A percentile compares a stretch with the other conserved stretches of the same genome.
Conservation (phyloP, 2,797 vertebrate species). For the Eutrigla gurnardus region DNA sequence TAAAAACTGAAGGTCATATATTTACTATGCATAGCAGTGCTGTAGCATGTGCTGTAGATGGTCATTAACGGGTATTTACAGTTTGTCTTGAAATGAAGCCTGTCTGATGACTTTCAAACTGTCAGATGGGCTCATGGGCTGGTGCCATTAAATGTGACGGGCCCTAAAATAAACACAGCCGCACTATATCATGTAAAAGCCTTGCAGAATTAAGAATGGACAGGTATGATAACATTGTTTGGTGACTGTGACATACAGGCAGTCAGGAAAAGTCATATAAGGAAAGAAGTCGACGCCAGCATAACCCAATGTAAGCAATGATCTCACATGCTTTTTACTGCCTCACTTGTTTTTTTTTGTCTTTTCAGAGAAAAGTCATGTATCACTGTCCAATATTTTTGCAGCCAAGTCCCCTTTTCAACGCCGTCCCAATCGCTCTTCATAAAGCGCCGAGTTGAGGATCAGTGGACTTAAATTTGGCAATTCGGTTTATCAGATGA, state of each 20-base stretch:
- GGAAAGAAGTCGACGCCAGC: slow-evolving; percentile 41
- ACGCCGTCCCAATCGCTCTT: slow-evolving; percentile 22
- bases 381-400: slow-evolving; percentile 42
- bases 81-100: slow-evolving; percentile 64
- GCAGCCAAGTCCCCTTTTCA: slow-evolving; percentile 24
- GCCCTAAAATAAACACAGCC: slow-evolving; percentile 76
- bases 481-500: slow-evolving; percentile 60
- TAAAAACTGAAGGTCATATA: slow-evolving; percentile 56
- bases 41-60: slow-evolving; percentile 35
- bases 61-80: slow-evolving; percentile 69
- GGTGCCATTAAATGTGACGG: slow-evolving; percentile 66
- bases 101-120: slow-evolving; percentile 58
- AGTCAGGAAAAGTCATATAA: slow-evolving; percentile 55
- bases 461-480: slow-evolving; percentile 52
- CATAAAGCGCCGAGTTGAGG: slow-evolving; percentile 39
- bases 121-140: slow-evolving; percentile 57
- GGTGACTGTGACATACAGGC: slow-evolving; percentile 64
- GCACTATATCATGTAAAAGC: slow-evolving; percentile 65
- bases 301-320: slow-evolving; percentile 49
- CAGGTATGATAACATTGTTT: slow-evolving; percentile 70
- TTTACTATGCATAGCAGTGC: slow-evolving; percentile 32
- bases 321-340: slow-evolving; percentile 46
- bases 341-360: slow-evolving; percentile 32
- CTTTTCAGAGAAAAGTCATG: slow-evolving; percentile 57
- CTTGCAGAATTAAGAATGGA: slow-evolving; percentile 62